phyloP scores from a whole-genome alignment of 2,888 invertebrate genomes.

The Scrobipalpa atriplicella region DNA sequence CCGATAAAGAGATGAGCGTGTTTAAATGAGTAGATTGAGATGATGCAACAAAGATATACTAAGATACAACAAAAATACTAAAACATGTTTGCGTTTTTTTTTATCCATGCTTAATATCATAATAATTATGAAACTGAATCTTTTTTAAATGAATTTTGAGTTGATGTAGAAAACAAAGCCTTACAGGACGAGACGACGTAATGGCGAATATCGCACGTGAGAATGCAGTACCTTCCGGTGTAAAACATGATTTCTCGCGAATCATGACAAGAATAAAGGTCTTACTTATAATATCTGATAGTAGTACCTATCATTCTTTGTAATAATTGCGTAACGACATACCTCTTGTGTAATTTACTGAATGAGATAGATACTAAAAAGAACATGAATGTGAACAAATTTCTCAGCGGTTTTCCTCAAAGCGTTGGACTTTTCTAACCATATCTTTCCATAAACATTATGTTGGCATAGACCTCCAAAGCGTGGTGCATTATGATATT shows the following conservation, averaged over 20 bases:
- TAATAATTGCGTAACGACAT: neutral
- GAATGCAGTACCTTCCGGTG: slow-evolving; percentile 56
- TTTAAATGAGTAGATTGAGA: neutral
- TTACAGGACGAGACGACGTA: neutral
- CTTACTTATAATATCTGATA: neutral
- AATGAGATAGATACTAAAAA: no score
- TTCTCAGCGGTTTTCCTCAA: neutral
- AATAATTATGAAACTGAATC: no score
- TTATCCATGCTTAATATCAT: no score
- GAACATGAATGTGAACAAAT: no score
- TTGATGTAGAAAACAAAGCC: neutral
- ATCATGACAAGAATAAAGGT: slow-evolving; percentile 20
- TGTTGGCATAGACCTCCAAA: slow-evolving; percentile 13
- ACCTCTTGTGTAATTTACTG: no score
- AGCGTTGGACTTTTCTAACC: neutral
- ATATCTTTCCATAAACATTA: neutral
- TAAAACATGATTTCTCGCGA: slow-evolving; percentile 16
- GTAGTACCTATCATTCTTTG: neutral
- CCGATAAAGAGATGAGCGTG: slow-evolving; percentile 1
- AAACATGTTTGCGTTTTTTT: neutral
- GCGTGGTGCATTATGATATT: slow-evolving; percentile 25
- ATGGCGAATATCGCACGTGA: slow-evolving; percentile 48
- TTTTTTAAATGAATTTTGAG: no score
- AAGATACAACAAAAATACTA: neutral
- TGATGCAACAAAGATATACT: neutral